Base-by-base conservation (phyloP, 2,888 invertebrate species). In the Lysandra bellargus region DNA sequence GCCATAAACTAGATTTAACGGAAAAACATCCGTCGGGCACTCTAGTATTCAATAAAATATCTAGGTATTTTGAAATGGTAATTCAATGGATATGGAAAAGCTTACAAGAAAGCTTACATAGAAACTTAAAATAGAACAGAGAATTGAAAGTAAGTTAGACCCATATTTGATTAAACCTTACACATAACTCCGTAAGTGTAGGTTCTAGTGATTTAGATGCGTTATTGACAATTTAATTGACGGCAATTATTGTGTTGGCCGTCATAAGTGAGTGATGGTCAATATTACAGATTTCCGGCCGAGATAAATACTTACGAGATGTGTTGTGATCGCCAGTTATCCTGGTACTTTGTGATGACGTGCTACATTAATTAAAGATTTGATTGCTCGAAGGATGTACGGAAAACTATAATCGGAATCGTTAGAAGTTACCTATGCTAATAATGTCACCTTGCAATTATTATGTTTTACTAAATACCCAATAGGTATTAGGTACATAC, bases 151-250 rank as follows among this genome's bases (percentile, higher is more conserved):
- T 57, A 49, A 53, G 23, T 14, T 33, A 76, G 76, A 76, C 30
- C 75, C 75, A 76, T 76, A 76, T 76, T 76, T 76, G 76, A 76
- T 76, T 76, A 76, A 76, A 76, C 33, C 57, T 49, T 30, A 76
- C 49, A 57, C 75, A 44, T 75, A 75, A 4, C 76, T 76, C n/a
- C 17, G 12, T 79, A 60, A 79, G 53, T 79, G 79, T 57, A 79
- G 79, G 79, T 12, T 76, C 79, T 60, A 79, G 79, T 79, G 74
- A 79, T 79, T 60, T 73, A 60, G 79, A 79, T 79, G 79, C 73
- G 78, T 79, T 79, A 79, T 79, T 60, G 78, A 79, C 78, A 79
- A 74, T 57, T 73, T 79, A 81, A 81, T 81, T 81, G 81, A 80
- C 73, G 78, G 79, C 80, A 81, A 81, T 81, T 80, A 80, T 60